A percentile compares a stretch with the other conserved stretches of the same genome.
Conservation (phyloP, 2,888 invertebrate genomes). For the Loripinus fragilis region DNA sequence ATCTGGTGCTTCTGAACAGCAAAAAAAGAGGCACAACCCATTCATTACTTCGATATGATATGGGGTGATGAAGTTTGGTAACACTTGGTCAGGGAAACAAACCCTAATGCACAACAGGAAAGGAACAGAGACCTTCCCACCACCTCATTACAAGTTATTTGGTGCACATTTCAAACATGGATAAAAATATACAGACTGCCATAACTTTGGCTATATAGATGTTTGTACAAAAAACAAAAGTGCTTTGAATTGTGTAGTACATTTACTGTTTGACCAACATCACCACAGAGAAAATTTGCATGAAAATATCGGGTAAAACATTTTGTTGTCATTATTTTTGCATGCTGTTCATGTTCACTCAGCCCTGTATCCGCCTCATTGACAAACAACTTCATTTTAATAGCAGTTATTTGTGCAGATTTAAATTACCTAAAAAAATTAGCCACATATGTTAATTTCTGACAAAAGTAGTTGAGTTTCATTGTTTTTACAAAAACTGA, state of each 20-base stretch:
- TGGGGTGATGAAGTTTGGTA: conserved; percentile 22
- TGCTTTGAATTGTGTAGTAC: not conserved
- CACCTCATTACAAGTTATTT: not conserved
- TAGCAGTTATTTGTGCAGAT: too few relatives aligned
- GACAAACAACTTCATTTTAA: too few relatives aligned
- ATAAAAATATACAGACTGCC: not conserved
- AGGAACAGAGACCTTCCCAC: conserved; percentile 28
- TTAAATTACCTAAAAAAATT: too few relatives aligned
- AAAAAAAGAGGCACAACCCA: conserved; percentile 19
- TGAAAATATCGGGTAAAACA: not conserved
- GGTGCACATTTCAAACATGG: not conserved
- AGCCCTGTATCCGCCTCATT: not conserved
- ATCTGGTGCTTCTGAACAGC: conserved; percentile 4
- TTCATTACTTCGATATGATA: conserved; percentile 15
- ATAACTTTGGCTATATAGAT: not conserved
- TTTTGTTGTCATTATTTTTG: not conserved
- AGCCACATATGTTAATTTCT: too few relatives aligned
- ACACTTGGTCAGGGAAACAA: conserved; percentile 20
- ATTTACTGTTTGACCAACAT: too few relatives aligned
- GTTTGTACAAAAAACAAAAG: not conserved
- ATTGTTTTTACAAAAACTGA: too few relatives aligned
- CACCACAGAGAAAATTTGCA: not conserved
- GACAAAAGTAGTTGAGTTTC: too few relatives aligned
- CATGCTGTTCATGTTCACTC: not conserved
- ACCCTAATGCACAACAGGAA: conserved; percentile 47